Evolutionary conservation across 1,140 invertebrate genomes (phyloP).

Genomic region (Nasonia longicornis): DNA sequence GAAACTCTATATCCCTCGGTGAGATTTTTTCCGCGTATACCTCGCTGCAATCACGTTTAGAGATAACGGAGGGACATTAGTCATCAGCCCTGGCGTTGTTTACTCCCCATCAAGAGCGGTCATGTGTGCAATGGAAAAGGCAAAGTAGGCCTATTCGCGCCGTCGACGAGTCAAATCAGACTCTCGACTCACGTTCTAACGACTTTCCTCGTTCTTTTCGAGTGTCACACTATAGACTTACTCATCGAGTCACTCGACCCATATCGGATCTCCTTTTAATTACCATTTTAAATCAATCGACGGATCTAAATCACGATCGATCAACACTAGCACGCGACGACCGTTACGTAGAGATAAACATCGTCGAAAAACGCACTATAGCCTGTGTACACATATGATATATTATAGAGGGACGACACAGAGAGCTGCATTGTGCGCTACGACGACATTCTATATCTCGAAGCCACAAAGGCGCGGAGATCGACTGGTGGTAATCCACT

Average conservation of each 20-base stretch:
- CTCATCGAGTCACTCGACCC: not conserved
- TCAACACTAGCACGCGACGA: not conserved
- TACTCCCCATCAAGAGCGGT: not conserved
- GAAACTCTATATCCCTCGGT: too few relatives aligned
- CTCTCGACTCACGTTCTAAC: not conserved
- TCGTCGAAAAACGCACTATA: not conserved
- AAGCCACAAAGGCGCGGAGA: not conserved
- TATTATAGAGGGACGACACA: too few relatives aligned
- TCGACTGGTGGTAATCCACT: conserved; percentile 49
- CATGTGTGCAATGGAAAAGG: not conserved
- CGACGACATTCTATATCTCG: not conserved
- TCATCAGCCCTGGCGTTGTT: not conserved
- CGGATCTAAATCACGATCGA: not conserved
- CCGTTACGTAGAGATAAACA: not conserved
- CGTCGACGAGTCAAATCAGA: too few relatives aligned
- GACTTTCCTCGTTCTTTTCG: not conserved
- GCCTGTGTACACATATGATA: too few relatives aligned
- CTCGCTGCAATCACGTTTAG: not conserved
- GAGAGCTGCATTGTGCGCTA: too few relatives aligned
- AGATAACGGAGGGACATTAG: not conserved
- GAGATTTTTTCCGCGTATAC: not conserved
- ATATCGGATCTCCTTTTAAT: not conserved
- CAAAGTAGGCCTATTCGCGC: not conserved
- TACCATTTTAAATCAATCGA: not conserved
- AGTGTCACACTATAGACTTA: not conserved